Evolutionary conservation across 92 coral and sea anemone species (phyloP), one percentile per base, ranked within the genome.

Genomic region (Palythoa grandiflora): DNA sequence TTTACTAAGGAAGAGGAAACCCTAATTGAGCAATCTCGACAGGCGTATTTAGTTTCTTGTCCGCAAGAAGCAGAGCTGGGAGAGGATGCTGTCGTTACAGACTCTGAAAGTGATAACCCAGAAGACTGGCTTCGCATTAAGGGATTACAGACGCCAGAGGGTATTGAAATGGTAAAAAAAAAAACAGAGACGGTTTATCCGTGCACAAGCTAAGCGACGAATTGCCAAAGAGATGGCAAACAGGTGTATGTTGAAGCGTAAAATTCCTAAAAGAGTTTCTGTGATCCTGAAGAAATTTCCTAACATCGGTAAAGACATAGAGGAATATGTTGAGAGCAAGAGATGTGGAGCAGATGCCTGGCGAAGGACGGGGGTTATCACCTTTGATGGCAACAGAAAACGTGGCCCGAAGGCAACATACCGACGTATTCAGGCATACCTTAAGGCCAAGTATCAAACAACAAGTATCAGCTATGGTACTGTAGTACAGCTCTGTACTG

Each of bases 401-500:
- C 65, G 65, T 57, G 15, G 65, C 15, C 65, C 65, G 15, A 57
- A 57, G 15, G 65, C 65, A 7, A 57, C 91, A 1, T 92, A 90
- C 80, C 83, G 51, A 47, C 71, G 93, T 4, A 92, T 90, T 9
- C 77, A 92, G 40, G 91, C 71, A 38, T 80, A 87, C 44, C 84
- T 92, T 3, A 28, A 71, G n/a, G 19, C 83, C 12, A 89, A 83
- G 53, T 92, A 91, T 77, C 68, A 90, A 2, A 87, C 89, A 20
- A 47, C 6, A 2, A 85, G 60, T 9, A 83, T 90, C 16, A 86
- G 89, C 5, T 89, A 92, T 87, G 93, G 91, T 16, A 90, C 95
- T 6, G 87, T 93, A 0, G 95, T 93, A 0, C 95, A 93, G 75
- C 75, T 88, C 1, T 93, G 95, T 50, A 68, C 78, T 14, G 36